Evolutionary conservation across 2,888 invertebrate genomes (phyloP), one percentile per base, ranked within the genome.

Genomic region (Panopea generosa): DNA sequence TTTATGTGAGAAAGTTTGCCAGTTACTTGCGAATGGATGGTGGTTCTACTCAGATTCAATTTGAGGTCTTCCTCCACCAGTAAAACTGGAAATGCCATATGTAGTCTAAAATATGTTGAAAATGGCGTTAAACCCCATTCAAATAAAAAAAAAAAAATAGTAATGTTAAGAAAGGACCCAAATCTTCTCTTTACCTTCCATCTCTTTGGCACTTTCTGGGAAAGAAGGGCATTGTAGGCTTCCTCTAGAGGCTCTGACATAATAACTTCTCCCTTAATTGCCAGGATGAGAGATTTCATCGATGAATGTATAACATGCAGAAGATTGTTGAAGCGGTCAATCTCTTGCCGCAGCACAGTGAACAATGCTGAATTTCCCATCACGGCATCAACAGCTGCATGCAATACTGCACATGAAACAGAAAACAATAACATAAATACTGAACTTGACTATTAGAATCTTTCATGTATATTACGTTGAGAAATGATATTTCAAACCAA

Each of bases 181-280:
- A n/a, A n/a, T n/a, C n/a, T n/a, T n/a, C n/a, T n/a, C 33, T 67
- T 60, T 69, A 92, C 92, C 89, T 90, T 86, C 92, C 92, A 92
- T 65, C 86, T 82, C 4, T 66, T 66, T 6, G 92, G 92, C 3
- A 92, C 90, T 56, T 83, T 87, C 83, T 92, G 91, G 20, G 81
- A 81, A 6, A 92, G 82, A 38, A 92, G 73, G 16, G 92, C 89
- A 56, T 85, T 86, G 72, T 92, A 92, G 9, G 90, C 89, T 40
- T 91, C 90, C 75, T 92, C 92, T 33, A 92, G 84, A 4, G 75
- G 73, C 68, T 91, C 90, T 0, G 91, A 92, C 91, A 92, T 92
- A 68, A 92, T 90, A 43, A 91, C 87, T 82, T 92, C 92, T 22
- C 92, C 92, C 71, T 90, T 89, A 22, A 91, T 85, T 22, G 90